Conservation (phyloP, 37 sponge, comb jelly and placozoan genomes). For the Agelas oroides region DNA sequence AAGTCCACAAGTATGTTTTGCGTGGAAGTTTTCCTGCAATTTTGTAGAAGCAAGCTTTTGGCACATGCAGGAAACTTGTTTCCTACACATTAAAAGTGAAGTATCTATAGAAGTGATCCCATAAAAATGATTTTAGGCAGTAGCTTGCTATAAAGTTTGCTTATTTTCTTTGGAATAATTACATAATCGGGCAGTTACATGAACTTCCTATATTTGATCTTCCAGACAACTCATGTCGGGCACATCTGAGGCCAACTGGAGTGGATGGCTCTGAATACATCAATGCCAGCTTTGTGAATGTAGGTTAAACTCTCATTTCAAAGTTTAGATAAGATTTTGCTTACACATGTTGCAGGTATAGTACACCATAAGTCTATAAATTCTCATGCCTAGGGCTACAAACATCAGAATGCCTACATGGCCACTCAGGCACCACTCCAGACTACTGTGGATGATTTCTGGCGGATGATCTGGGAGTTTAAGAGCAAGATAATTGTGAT, state of each 20-base stretch:
- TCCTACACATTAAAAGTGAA: no score
- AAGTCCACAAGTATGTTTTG: no score
- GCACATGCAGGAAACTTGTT: no score
- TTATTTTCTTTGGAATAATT: no score
- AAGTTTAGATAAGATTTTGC: no score
- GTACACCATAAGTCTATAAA: neutral
- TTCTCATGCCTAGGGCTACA: conserved; percentile 53
- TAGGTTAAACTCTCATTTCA: neutral
- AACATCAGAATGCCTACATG: conserved; percentile 77
- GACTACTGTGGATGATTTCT: conserved; percentile 56
- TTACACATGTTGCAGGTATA: no score
- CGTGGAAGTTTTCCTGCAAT: no score
- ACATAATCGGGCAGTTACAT: no score
- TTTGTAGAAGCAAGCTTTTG: no score
- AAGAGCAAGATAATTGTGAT: conserved; percentile 55
- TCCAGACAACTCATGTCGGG: conserved; percentile 50
- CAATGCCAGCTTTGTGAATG: conserved; percentile 82
- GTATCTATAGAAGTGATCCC: no score
- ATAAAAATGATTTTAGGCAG: no score
- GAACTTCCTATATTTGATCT: neutral
- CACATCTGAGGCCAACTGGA: conserved; percentile 58
- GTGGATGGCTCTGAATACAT: conserved; percentile 70
- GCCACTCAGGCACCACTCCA: conserved; percentile 69
- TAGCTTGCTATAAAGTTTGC: no score
- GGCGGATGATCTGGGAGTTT: conserved; percentile 72